Base-by-base conservation (phyloP, 2,888 invertebrate species). In the Macroteleia sp. region DNA sequence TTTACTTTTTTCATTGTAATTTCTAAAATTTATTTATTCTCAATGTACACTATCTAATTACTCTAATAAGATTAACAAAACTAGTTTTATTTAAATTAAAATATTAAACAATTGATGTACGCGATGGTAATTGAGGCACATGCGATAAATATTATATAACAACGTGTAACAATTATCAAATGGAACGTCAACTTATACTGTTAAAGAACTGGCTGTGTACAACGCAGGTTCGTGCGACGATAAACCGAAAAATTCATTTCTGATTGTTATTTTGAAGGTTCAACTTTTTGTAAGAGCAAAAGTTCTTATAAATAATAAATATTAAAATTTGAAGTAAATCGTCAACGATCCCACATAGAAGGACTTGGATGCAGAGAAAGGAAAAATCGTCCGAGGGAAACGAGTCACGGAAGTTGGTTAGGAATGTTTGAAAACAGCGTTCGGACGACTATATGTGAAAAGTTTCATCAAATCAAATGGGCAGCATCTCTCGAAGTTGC, bases 381-480 rank as follows among this genome's bases (percentile, higher is more conserved):
- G 61, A 34, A 36, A 36, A 44, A 70, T 19, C 28, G 28, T 50
- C 19, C 19, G 14, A 25, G 39, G 36, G 39, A 44, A 12, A 12
- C 22, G 32, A 28, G 28, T 42, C 39, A 36, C 5, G 36, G 59
- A 36, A 30, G 16, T 14, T 46, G 56, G 42, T 67, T 16, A 36
- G 74, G 66, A 30, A 50, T 57, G 59, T 64, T 67, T 71, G 14
- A 77, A 81, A 79, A 81, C 77, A 81, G 77, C 80, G 74, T 73
- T 62, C 48, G 81, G 62, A 77, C 74, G 76, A 81, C 70, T 71
- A 81, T 76, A 81, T 61, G 81, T 80, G 80, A 82, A 81, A 86
- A 87, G 85, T 88, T 88, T 87, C 88, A 88, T 88, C 88, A 88
- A 88, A 87, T 87, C 85, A 87, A 88, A 87, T 88, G 88, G 87